Evolutionary conservation across 2,888 invertebrate genomes (phyloP).

Genomic region (Tenthredo amoena): DNA sequence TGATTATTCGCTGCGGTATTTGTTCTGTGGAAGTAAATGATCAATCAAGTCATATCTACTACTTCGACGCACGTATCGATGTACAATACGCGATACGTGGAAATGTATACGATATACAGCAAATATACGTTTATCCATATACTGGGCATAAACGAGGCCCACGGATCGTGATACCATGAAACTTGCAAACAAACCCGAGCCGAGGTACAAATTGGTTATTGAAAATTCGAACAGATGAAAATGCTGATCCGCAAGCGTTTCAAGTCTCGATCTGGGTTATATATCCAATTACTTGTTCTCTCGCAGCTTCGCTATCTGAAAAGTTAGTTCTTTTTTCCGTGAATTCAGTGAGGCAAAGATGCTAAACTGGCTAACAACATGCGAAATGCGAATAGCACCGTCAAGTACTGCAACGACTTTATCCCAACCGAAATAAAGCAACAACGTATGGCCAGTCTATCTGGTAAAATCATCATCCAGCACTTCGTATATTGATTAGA

Average conservation of each 20-base stretch:
- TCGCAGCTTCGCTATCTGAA: neutral
- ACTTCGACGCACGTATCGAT: neutral
- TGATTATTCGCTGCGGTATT: neutral
- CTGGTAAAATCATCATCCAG: no score
- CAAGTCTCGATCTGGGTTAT: neutral
- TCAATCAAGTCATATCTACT: neutral
- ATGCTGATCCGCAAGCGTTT: neutral
- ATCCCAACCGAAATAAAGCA: no score
- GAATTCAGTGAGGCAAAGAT: neutral
- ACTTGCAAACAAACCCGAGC: neutral
- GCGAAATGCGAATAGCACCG: no score
- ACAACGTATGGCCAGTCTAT: no score
- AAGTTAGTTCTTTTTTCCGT: neutral
- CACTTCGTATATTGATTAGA: no score
- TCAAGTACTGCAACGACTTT: no score
- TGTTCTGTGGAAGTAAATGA: neutral
- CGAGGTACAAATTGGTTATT: slow-evolving; percentile 18
- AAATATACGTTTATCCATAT: neutral
- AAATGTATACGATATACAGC: neutral
- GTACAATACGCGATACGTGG: neutral
- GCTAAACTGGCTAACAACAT: no score
- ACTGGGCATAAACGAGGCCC: neutral
- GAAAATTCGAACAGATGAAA: slow-evolving; percentile 3
- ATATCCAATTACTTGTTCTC: slow-evolving; percentile 27
- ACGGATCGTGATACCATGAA: neutral